Conservation (phyloP, 2,888 invertebrate species). For the Caenorhabditis afra region DNA sequence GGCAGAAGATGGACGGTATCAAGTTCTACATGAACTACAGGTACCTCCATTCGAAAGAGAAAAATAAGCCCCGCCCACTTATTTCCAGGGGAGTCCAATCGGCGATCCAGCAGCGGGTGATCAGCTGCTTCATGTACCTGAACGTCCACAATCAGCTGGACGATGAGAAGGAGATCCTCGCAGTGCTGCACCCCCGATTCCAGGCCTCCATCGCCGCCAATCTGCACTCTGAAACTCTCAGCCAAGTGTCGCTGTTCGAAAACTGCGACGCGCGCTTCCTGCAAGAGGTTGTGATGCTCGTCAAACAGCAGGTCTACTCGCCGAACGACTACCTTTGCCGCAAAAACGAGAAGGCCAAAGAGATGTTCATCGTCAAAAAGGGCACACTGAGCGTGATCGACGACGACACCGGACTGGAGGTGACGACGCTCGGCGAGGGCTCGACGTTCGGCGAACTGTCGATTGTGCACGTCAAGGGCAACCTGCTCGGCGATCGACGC, state of each 20-base stretch:
- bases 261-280: constrained; percentile 73
- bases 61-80: background rate
- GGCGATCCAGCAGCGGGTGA: constrained; percentile 73
- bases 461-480: constrained; percentile 67
- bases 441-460: constrained; percentile 75
- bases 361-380: constrained; percentile 78
- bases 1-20: constrained; percentile 76
- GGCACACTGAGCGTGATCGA: constrained; percentile 69
- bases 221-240: constrained; percentile 67
- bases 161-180: constrained; percentile 72
- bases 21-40: constrained; percentile 55
- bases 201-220: constrained; percentile 68
- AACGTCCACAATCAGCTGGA: constrained; percentile 66
- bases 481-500: constrained; percentile 54
- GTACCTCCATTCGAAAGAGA: constrained; percentile 2
- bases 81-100: constrained; percentile 70
- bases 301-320: constrained; percentile 75
- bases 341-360: constrained; percentile 72
- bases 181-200: constrained; percentile 72
- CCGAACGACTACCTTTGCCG: constrained; percentile 76
- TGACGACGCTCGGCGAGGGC: constrained; percentile 66
- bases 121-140: constrained; percentile 75
- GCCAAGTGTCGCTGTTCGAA: constrained; percentile 65
- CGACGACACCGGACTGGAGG: constrained; percentile 52
- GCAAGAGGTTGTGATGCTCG: constrained; percentile 74